Base-by-base conservation (phyloP, 2,797 vertebrate genomes). In the Bradypodion pumilum region DNA sequence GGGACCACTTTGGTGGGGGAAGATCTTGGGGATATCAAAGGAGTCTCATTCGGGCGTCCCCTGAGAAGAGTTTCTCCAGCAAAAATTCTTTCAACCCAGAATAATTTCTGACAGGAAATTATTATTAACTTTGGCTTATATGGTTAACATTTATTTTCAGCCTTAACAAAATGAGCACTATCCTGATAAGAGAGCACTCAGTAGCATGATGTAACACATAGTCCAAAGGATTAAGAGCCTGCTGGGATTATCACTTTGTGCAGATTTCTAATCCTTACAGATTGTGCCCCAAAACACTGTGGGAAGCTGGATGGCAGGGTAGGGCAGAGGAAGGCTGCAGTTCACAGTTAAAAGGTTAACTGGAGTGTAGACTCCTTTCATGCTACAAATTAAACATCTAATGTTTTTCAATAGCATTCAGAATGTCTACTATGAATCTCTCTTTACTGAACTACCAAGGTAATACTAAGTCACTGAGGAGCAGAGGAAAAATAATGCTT, bases 231-330 rank as follows among this genome's bases (percentile, higher is more conserved):
- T 91, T 88, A 88, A 85, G 69, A 72, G 80, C 91, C 89, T 90
- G 88, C 91, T 72, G 86, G 87, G 92, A 89, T 93, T 93, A 94
- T 86, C 89, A 46, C 92, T 89, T 94, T 93, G 89, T 88, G 85
- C 91, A 92, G 84, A 86, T 81, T 94, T 90, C 86, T 87, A 87
- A 91, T 23, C 66, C 77, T 49, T 88, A 88, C 81, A 90, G 92
- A 95, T 92, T 81, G 76, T 92, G 80, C 85, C 91, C 80, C 87
- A 90, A 62, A 88, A 87, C 87, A 89, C 1, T 40, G 78, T 85
- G 83, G 60, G 46, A 0, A 80, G 60, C 92, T 40, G 42, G 81
- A 75, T 35, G 13, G 7, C 7, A 59, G 68, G 74, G 74, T 63
- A 85, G 74, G 68, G 23, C 40, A 16, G 65, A 49, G 69, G n/a